Evolutionary conservation across 2,888 invertebrate species (phyloP), one percentile per base, ranked within the genome.

Genomic region (Fragum fragum): DNA sequence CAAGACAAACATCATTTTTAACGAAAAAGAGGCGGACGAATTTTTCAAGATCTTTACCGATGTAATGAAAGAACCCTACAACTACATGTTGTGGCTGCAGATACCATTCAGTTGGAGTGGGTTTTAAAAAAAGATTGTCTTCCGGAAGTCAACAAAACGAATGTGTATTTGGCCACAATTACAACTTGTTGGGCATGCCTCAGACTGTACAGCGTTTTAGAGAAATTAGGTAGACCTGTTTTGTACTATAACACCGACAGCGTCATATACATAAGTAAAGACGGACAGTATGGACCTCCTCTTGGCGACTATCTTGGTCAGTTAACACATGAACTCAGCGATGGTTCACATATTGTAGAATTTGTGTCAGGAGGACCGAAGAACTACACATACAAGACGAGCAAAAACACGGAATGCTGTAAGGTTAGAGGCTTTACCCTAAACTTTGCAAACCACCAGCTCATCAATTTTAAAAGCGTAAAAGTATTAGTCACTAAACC

Each of bases 361-460:
- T 76, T 76, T 72, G 76, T 76, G 39, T 72, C 71, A 5, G 76
- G 76, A 1, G 76, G 76, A 16, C 76, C 71, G 1, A 76, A 71
- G 23, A 76, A 76, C 39, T 76, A 76, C 53, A 63, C 71, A 7
- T 76, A 76, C 36, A 76, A 36, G 52, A 71, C 76, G 29, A 71
- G 47, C 42, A 77, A 28, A 26, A 53, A 53, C 21, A 81, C 70
- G 14, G 77, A 81, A 74, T 76, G 73, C n/a, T 81, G 81, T 57
- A 91, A 81, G 83, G 89, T 91, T 0, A 84, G 88, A 68, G 92
- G 91, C 2, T 83, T 91, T n/a, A 83, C 83, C 26, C 71, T 91
- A 14, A 90, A 90, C 59, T 85, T 81, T 52, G 74, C 61, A 21
- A 87, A 77, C 55, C 73, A 63, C 26, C 70, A 70, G 52, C 66